These are phyloP conservation scores for Trichacis sp. DNA, from an alignment of 2,888 invertebrate species.

Conservation along the genomic window DNA sequence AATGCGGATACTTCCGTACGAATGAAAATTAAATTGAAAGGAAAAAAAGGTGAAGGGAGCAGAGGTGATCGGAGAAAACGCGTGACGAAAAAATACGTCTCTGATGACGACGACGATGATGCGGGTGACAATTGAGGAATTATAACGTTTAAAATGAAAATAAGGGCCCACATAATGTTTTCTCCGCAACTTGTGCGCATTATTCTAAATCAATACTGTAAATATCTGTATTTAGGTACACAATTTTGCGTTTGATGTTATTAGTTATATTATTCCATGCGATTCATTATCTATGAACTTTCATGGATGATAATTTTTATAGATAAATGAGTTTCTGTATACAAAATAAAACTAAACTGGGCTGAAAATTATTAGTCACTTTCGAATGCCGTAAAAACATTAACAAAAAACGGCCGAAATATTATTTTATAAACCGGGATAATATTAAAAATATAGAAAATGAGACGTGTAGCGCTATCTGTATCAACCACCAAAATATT, in stretches of 20 bases:
- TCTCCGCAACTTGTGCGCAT: conserved; percentile 31
- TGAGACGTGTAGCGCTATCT: too few relatives aligned
- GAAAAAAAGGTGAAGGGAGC: conserved; percentile 67
- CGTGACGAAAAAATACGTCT: conserved; percentile 74
- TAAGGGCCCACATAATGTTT: conserved; percentile 15
- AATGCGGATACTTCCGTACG: conserved; percentile 77
- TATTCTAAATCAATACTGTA: conserved; percentile 37
- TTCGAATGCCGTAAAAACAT: too few relatives aligned
- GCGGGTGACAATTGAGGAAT: conserved; percentile 72
- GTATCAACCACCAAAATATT: too few relatives aligned
- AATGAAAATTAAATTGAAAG: conserved; percentile 81
- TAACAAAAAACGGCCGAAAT: too few relatives aligned
- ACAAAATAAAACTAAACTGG: too few relatives aligned
- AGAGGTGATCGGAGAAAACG: conserved; percentile 73
- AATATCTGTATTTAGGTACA: conserved; percentile 39
- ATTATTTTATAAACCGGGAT: too few relatives aligned
- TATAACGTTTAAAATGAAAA: neutral
- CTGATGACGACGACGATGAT: conserved; percentile 76
- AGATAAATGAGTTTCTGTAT: too few relatives aligned
- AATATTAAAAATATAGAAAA: too few relatives aligned
- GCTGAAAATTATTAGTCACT: too few relatives aligned
- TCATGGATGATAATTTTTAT: too few relatives aligned
- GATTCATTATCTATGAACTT: too few relatives aligned
- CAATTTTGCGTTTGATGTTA: conserved; percentile 17
- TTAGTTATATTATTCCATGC: too few relatives aligned